These are phyloP conservation scores for Pleuronectes platessa DNA, from an alignment of 2,113 vertebrate genomes.

Conservation along the genomic window DNA sequence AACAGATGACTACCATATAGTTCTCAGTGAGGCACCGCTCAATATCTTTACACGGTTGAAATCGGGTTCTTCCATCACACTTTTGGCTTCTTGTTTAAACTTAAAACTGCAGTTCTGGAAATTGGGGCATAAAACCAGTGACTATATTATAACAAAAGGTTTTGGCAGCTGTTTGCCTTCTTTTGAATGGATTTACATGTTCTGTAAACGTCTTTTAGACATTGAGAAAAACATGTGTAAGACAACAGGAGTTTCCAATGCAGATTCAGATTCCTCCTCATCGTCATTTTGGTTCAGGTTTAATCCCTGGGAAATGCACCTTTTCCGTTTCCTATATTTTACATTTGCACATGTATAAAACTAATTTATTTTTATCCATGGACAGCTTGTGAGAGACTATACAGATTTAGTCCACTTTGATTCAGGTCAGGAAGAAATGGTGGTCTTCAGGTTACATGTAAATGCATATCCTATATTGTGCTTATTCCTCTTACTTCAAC, in stretches of 20 bases:
- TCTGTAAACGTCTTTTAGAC: too few relatives aligned
- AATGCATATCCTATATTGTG: too few relatives aligned
- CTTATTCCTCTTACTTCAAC: neutral
- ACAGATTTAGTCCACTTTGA: too few relatives aligned
- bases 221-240: neutral
- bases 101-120: neutral
- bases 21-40: constrained; percentile 22
- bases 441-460: too few relatives aligned
- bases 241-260: neutral
- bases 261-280: neutral
- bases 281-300: neutral
- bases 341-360: neutral
- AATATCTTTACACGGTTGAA: constrained; percentile 3
- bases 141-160: neutral
- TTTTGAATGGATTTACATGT: neutral
- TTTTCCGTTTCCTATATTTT: too few relatives aligned
- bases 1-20: constrained; percentile 44
- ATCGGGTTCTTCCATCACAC: neutral
- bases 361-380: too few relatives aligned
- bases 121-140: neutral
- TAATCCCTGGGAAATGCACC: neutral
- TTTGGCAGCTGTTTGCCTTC: neutral
- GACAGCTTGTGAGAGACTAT: too few relatives aligned
- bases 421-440: too few relatives aligned
- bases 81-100: neutral